phyloP scores from a whole-genome alignment of 2,113 vertebrate genomes.

The Lampris incognitus region DNA sequence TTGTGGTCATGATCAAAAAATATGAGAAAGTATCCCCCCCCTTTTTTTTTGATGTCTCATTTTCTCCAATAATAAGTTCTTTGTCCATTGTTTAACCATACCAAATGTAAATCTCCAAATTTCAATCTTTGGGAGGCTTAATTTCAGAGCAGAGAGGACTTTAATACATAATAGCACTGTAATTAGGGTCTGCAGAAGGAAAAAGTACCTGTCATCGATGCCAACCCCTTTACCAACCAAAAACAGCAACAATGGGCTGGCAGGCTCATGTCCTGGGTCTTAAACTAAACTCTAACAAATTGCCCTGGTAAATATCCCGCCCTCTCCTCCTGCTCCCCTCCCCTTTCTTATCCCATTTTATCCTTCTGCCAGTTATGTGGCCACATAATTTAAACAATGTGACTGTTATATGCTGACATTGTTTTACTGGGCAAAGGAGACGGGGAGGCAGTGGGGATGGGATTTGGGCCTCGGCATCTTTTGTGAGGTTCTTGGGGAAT shows the following conservation, averaged over 20 bases:
- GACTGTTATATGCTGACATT: slow-evolving; percentile 72
- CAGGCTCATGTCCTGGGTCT: slow-evolving; percentile 38
- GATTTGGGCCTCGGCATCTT: slow-evolving; percentile 54
- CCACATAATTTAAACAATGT: slow-evolving; percentile 80
- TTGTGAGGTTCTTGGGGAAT: slow-evolving; percentile 80
- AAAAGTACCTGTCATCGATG: slow-evolving; percentile 52
- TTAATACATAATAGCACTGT: slow-evolving; percentile 50
- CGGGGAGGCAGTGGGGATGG: slow-evolving; percentile 36
- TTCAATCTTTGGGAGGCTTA: slow-evolving; percentile 26
- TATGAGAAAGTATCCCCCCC: not conserved
- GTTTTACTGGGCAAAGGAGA: slow-evolving; percentile 78
- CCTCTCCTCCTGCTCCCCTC: slow-evolving; percentile 19
- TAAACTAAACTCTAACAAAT: slow-evolving; percentile 68
- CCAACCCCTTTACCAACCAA: slow-evolving; percentile 49
- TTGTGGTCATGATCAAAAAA: not conserved
- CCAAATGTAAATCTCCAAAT: slow-evolving; percentile 27
- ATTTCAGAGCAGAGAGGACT: slow-evolving; percentile 26
- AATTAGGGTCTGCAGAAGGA: slow-evolving; percentile 48
- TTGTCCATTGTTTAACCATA: slow-evolving; percentile 11
- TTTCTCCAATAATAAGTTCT: slow-evolving; percentile 3
- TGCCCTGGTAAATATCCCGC: slow-evolving; percentile 61
- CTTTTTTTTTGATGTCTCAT: slow-evolving; percentile 2
- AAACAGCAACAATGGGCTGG: slow-evolving; percentile 45
- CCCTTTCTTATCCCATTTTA: slow-evolving; percentile 52
- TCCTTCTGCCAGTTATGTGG: slow-evolving; percentile 68